phyloP scores from a whole-genome alignment of 2,888 invertebrate genomes.

The Rhyacophila evoluta region DNA sequence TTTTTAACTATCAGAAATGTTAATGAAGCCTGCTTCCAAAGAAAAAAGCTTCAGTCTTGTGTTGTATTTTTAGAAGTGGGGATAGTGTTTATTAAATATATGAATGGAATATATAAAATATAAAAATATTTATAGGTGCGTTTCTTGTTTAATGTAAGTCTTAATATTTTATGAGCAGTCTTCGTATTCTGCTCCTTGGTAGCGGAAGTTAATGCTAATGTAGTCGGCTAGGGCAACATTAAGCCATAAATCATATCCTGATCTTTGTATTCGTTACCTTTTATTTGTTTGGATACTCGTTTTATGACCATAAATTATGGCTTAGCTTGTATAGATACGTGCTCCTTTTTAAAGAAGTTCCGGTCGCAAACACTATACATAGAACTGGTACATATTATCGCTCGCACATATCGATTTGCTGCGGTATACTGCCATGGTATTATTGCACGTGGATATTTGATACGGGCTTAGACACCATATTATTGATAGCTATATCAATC shows the following conservation, averaged over 20 bases:
- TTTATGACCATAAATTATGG: constrained; percentile 52
- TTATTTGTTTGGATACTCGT: constrained; percentile 54
- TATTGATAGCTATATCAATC: no score
- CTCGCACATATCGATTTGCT: constrained; percentile 12
- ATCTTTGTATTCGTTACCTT: constrained; percentile 54
- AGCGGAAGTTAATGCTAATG: constrained; percentile 53
- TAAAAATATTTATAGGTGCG: no score
- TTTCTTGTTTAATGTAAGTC: no score
- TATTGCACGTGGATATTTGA: neutral
- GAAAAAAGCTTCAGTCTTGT: no score
- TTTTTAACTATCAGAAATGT: no score
- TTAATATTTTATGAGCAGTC: no score
- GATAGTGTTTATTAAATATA: no score
- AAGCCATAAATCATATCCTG: constrained; percentile 54
- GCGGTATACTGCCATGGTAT: neutral
- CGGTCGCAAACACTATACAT: constrained; percentile 42
- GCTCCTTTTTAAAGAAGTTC: constrained; percentile 45
- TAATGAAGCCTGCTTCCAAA: no score
- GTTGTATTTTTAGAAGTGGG: no score
- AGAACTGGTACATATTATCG: constrained; percentile 3
- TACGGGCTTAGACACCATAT: neutral
- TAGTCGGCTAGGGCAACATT: constrained; percentile 50
- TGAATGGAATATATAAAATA: no score
- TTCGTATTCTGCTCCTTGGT: neutral
- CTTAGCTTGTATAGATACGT: constrained; percentile 41